These are phyloP conservation scores for Carabus problematicus DNA, from an alignment of 2,888 invertebrate genomes.

Conservation along the genomic window DNA sequence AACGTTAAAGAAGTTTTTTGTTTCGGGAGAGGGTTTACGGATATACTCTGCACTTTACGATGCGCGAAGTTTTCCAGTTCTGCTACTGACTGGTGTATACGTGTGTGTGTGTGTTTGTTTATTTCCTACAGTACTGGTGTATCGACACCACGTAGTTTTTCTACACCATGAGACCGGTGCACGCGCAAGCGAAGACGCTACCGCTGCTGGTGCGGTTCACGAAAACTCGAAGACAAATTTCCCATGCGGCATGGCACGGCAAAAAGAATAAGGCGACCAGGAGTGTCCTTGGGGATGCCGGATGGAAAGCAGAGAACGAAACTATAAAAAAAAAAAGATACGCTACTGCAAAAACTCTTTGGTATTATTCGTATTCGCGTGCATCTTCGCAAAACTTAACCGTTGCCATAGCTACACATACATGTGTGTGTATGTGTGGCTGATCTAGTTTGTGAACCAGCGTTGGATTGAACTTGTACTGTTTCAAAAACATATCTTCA, in stretches of 20 bases:
- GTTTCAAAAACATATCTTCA: too few species aligned
- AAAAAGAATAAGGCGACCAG: constrained; percentile 44
- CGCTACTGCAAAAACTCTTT: constrained; percentile 21
- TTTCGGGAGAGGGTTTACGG: constrained; percentile 12
- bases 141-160: constrained; percentile 9
- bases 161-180: constrained; percentile 1
- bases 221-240: constrained; percentile 46
- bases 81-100: not conserved
- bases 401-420: not conserved
- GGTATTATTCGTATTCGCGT: constrained; percentile 20
- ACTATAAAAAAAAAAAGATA: constrained; percentile 38
- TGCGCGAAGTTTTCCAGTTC: not conserved
- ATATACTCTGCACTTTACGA: not conserved
- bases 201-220: constrained; percentile 28
- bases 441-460: too few species aligned
- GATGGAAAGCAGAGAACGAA: constrained; percentile 24
- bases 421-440: not conserved
- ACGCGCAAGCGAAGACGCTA: constrained; percentile 13
- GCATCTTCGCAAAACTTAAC: not conserved
- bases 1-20: constrained; percentile 14
- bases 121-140: constrained; percentile 4
- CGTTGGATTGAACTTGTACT: too few species aligned
- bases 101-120: constrained; percentile 10
- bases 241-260: constrained; percentile 48
- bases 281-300: constrained; percentile 27